A percentile compares a stretch with the other conserved stretches of the same genome.
Evolutionary conservation across 2,113 vertebrate genomes (phyloP).

Genomic region (Orycteropus afer): DNA sequence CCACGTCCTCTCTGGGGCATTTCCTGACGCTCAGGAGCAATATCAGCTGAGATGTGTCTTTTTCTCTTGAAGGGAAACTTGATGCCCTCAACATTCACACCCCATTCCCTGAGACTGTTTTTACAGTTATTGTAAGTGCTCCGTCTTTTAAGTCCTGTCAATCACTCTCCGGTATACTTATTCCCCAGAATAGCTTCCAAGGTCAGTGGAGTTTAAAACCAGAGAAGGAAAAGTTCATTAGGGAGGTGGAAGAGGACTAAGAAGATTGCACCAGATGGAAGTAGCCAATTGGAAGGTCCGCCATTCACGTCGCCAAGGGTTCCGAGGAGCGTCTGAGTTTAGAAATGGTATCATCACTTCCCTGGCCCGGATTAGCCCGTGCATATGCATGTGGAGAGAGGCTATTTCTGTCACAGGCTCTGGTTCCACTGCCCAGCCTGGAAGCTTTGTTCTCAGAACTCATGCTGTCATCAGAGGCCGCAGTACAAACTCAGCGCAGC

Average conservation of each 20-base stretch:
- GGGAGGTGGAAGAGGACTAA: not conserved
- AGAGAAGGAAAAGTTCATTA: not conserved
- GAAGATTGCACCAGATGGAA: not conserved
- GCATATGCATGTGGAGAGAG: not conserved
- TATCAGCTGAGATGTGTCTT: fast-evolving
- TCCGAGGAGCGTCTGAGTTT: slow-evolving; percentile 9
- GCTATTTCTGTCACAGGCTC: slow-evolving; percentile 58
- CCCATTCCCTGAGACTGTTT: not conserved
- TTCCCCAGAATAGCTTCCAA: not conserved
- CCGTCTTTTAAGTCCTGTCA: not conserved
- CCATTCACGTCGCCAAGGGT: not conserved
- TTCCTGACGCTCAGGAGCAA: not conserved
- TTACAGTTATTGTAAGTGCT: not conserved
- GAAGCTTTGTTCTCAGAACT: slow-evolving; percentile 68
- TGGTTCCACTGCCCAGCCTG: not conserved
- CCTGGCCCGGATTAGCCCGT: not conserved
- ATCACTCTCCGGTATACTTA: not conserved
- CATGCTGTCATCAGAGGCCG: slow-evolving; percentile 57
- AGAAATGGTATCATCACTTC: not conserved
- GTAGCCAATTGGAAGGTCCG: too few species aligned
- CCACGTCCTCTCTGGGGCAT: not conserved
- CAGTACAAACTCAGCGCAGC: not conserved
- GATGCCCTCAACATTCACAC: not conserved
- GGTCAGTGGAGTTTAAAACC: not conserved
- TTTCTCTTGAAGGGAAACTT: not conserved